Evolutionary conservation across 2,797 vertebrate species (phyloP).

Genomic region (Mormyrops boulengeri): DNA sequence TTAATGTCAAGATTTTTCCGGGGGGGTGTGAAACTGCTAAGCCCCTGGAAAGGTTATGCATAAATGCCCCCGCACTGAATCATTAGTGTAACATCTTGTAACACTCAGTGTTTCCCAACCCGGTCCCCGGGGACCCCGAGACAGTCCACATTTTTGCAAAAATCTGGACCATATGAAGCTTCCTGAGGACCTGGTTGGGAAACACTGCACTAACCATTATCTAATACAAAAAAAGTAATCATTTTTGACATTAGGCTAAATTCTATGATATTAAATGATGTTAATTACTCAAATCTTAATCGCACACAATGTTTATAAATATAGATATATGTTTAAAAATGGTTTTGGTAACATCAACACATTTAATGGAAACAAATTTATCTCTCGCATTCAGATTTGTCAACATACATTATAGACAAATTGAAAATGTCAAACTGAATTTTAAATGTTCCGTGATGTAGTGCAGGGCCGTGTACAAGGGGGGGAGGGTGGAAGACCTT

Average conservation of each 20-base stretch:
- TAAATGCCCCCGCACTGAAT: slow-evolving; percentile 16
- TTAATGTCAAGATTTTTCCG: slow-evolving; percentile 21
- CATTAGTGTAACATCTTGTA: slow-evolving; percentile 30
- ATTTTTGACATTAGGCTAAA: not conserved
- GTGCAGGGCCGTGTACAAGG: not conserved
- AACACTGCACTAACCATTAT: not conserved
- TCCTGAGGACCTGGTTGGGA: not conserved
- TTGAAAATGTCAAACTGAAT: not conserved
- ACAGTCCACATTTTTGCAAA: not conserved
- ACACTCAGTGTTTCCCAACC: not conserved
- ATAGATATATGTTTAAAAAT: not conserved
- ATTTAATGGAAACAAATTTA: not conserved
- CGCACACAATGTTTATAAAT: not conserved
- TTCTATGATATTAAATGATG: not conserved
- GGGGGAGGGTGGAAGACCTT: not conserved
- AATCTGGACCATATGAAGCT: not conserved
- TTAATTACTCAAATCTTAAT: not conserved
- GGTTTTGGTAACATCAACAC: not conserved
- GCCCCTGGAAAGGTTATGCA: not conserved
- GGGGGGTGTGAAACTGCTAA: not conserved
- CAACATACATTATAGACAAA: not conserved
- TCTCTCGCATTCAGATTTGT: not conserved
- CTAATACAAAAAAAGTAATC: not conserved
- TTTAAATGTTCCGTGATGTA: not conserved
- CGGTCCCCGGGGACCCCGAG: not conserved